Base-by-base conservation (phyloP, 2,797 vertebrate genomes). In the Sibirionetta formosa region DNA sequence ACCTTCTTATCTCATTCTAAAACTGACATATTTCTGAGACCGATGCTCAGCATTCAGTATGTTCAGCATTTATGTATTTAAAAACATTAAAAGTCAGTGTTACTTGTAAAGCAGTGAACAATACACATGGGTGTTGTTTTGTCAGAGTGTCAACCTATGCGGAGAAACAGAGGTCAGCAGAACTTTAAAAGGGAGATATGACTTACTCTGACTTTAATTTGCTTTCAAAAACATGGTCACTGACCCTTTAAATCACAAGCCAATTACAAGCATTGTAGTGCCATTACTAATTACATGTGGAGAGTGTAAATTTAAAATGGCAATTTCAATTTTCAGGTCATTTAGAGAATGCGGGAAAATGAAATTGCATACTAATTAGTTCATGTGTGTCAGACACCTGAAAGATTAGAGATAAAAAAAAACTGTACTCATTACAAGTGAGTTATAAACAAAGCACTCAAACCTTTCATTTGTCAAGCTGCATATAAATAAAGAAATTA, bases 241-340 rank as follows among this genome's bases (percentile, higher is more conserved):
- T 95, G 94, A 97, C 91, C 83, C 93, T 96, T 98, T 95, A 97
- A 97, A 96, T 97, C 40, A 84, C 85, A 84, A 97, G 90, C 70
- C 86, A 97, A 95, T 96, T 97, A 97, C 53, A 86, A 94, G 90
- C 82, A 97, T 96, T 85, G 87, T 93, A 94, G 73, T 96, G 40
- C 66, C 87, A 97, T 95, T 93, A 96, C 88, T 97, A 97, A 98
- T 97, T 97, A 93, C 88, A 94, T 81, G 72, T 92, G 95, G 96
- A 91, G 69, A 82, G 65, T 94, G 79, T 96, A 96, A 95, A 97
- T 97, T 97, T 96, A 96, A 97, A 98, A 97, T 90, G 84, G 73
- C 70, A 95, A 97, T 97, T 98, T 98, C 89, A 96, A 97, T 98
- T 97, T 97, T 96, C 73, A 94, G 91, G 96, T 97, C 82, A 95